These are phyloP conservation scores for Lepidonotus clava DNA, from an alignment of 2,888 invertebrate genomes.

Conservation along the genomic window DNA sequence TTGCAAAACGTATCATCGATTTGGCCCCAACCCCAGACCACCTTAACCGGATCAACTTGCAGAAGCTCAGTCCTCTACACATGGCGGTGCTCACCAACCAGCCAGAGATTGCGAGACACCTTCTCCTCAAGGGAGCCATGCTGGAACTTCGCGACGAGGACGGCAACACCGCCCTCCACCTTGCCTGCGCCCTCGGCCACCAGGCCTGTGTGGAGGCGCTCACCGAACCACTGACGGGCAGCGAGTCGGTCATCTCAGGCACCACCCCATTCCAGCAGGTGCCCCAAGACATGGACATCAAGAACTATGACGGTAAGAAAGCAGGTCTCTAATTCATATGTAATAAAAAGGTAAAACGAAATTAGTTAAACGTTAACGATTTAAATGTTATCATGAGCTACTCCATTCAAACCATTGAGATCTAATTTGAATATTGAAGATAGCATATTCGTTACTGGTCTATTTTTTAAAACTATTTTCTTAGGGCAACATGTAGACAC, in stretches of 20 bases:
- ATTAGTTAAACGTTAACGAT: too few species aligned
- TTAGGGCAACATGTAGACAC: background rate
- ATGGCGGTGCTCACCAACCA: constrained; percentile 90
- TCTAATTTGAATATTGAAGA: too few species aligned
- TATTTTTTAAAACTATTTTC: too few species aligned
- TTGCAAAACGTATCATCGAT: constrained; percentile 87
- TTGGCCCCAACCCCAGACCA: constrained; percentile 89
- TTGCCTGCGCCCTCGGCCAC: constrained; percentile 88
- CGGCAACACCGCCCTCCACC: constrained; percentile 93
- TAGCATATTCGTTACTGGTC: too few species aligned
- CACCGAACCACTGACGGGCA: constrained; percentile 81
- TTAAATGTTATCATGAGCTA: too few species aligned
- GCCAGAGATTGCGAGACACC: constrained; percentile 87
- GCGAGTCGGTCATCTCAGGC: constrained; percentile 31
- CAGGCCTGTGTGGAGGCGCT: constrained; percentile 87
- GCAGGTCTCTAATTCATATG: too few species aligned
- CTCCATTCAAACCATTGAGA: too few species aligned
- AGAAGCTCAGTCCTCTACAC: constrained; percentile 90
- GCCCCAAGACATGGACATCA: constrained; percentile 55
- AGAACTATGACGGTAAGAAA: constrained; percentile 59
- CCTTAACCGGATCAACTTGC: constrained; percentile 90
- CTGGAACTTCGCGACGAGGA: constrained; percentile 85
- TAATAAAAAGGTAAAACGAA: too few species aligned
- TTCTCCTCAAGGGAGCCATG: constrained; percentile 90
- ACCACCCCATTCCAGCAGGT: background rate